Base-by-base conservation (phyloP, 2,113 vertebrate species). In the Aptenodytes forsteri region DNA sequence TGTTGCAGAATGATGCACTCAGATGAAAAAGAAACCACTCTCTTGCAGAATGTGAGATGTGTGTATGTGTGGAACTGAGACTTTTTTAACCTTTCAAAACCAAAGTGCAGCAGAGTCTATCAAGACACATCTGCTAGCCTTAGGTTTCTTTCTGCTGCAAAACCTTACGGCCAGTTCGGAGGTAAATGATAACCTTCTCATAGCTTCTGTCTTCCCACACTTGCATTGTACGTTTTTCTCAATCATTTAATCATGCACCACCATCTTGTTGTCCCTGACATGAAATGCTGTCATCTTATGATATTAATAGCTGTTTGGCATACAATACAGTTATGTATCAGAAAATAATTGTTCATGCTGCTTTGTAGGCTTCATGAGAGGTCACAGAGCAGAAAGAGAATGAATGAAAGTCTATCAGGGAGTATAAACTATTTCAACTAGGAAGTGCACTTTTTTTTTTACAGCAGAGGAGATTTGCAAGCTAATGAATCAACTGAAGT, bases 141-240 rank as follows among this genome's bases (percentile, higher is more conserved):
- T 52, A 44, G 16, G 3, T 25, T 89, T 66, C 29, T 62, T 75
- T 72, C 62, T 89, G 47, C 58, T 73, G n/a, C 54, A 69, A 66
- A 75, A 59, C 9, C 16, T 65, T 70, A n/a, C 4, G 3, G 16
- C 9, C 27, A 82, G 30, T 15, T 20, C 34, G 56, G 54, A 83
- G 16, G 20, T 13, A 40, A 11, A 10, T 27, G 25, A 16, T 30
- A 71, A 64, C 25, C 6, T 54, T 65, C 5, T 13, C 0, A 0
- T 17, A 55, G 34, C 12, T 50, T 64, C 44, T 86, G 15, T 76
- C 34, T 75, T 78, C 32, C 40, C n/a, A 49, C 13, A 25, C 44
- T 83, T 58, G 21, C 22, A 2, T 44, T 81, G 11, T 67, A 23
- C 10, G 1, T 49, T 70, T 23, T 2, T 81, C 34, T 78, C 42